phyloP scores from a whole-genome alignment of 2,888 invertebrate species.

The Silvanus unidentatus region DNA sequence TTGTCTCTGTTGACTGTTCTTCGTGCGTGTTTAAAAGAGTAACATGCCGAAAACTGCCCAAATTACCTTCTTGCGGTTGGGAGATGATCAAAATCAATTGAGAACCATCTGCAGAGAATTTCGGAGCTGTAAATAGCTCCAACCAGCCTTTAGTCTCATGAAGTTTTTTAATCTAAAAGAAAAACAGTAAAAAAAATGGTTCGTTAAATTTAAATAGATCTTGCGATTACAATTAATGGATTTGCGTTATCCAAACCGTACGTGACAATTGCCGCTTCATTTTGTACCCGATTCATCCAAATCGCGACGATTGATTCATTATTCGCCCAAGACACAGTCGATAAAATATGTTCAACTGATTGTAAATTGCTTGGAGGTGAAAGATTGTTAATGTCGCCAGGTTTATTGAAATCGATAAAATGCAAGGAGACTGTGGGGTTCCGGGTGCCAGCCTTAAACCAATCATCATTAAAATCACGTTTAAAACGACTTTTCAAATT shows the following conservation, averaged over 20 bases:
- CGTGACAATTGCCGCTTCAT: slow-evolving; percentile 50
- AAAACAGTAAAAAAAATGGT: slow-evolving; percentile 9
- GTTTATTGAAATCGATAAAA: slow-evolving; percentile 51
- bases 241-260: slow-evolving; percentile 22
- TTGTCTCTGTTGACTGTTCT: slow-evolving; percentile 37
- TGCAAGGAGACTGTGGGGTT: slow-evolving; percentile 60
- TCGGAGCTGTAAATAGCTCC: slow-evolving; percentile 67
- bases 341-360: slow-evolving; percentile 50
- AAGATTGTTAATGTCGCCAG: slow-evolving; percentile 33
- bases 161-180: slow-evolving; percentile 48
- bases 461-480: too few relatives aligned
- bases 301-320: slow-evolving; percentile 65
- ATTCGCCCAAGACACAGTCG: slow-evolving; percentile 71
- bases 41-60: slow-evolving; percentile 61
- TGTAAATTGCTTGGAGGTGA: slow-evolving; percentile 32
- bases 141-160: slow-evolving; percentile 65
- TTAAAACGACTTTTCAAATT: too few relatives aligned
- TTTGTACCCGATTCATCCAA: slow-evolving; percentile 89
- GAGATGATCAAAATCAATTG: slow-evolving; percentile 70
- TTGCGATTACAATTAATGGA: slow-evolving; percentile 5
- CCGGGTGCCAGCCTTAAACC: background rate
- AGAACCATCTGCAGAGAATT: slow-evolving; percentile 62
- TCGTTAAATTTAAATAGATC: slow-evolving; percentile 5
- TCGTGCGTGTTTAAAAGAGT: slow-evolving; percentile 50
- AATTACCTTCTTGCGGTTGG: slow-evolving; percentile 53